phyloP scores from a whole-genome alignment of 2,888 invertebrate genomes.

The Eilema depressum region DNA sequence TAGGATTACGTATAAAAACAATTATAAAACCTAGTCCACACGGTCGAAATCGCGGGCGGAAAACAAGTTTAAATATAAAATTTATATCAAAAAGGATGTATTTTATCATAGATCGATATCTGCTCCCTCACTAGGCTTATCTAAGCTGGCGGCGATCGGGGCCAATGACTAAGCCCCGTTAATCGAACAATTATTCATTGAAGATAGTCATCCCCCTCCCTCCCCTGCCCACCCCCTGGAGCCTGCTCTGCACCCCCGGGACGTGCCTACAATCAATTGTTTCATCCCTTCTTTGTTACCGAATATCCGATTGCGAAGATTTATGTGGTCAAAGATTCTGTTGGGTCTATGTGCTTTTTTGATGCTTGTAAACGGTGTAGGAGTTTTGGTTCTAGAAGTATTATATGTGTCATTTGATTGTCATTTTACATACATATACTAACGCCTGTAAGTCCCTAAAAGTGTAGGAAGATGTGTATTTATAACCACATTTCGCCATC shows the following conservation, averaged over 20 bases:
- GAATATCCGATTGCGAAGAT: conserved; percentile 39
- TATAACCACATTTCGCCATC: too few relatives aligned
- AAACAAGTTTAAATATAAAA: background rate
- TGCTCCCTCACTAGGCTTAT: conserved; percentile 59
- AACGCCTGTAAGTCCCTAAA: too few relatives aligned
- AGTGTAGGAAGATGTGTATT: too few relatives aligned
- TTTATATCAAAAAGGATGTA: background rate
- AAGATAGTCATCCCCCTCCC: conserved; percentile 59
- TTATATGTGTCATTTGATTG: background rate
- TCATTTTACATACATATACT: too few relatives aligned
- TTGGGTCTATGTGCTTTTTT: background rate
- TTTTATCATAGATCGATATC: conserved; percentile 27
- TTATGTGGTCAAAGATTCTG: conserved; percentile 43
- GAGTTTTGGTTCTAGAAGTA: background rate
- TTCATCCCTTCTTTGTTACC: conserved; percentile 30
- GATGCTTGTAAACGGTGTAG: background rate
- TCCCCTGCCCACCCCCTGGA: conserved; percentile 36
- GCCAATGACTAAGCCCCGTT: conserved; percentile 80
- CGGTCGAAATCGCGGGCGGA: too few relatives aligned
- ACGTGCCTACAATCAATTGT: conserved; percentile 33
- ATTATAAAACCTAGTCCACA: too few relatives aligned
- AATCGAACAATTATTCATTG: conserved; percentile 85
- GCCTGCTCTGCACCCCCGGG: conserved; percentile 24
- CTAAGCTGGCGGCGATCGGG: conserved; percentile 69
- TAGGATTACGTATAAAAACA: too few relatives aligned